A percentile compares a stretch with the other conserved stretches of the same genome.
Evolutionary conservation across 1,140 invertebrate genomes (phyloP).

Genomic region (Chymomyza costata): DNA sequence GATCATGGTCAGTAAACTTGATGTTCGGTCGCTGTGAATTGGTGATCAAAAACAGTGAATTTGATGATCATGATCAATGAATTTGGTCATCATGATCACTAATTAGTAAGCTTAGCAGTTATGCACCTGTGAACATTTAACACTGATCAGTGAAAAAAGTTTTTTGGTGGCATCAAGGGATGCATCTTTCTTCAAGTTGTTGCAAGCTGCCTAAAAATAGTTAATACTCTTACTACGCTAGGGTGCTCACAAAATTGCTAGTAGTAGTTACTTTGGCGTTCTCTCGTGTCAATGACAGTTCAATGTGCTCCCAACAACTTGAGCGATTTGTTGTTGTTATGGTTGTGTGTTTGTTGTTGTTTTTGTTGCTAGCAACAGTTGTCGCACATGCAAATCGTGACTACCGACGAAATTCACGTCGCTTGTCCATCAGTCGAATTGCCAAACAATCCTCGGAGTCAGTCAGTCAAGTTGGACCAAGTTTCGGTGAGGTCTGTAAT

Average conservation of each 20-base stretch:
- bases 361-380: constrained; percentile 52
- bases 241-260: constrained; percentile 29
- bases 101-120: too few relatives aligned
- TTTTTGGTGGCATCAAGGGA: too few relatives aligned
- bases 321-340: constrained; percentile 38
- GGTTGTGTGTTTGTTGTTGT: constrained; percentile 26
- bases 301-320: constrained; percentile 47
- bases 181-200: too few relatives aligned
- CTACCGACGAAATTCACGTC: constrained; percentile 17
- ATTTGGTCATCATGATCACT: too few relatives aligned
- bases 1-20: too few relatives aligned
- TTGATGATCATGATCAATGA: too few relatives aligned
- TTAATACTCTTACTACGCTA: too few relatives aligned
- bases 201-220: too few relatives aligned
- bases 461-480: constrained; percentile 24
- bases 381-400: constrained; percentile 74
- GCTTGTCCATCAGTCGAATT: constrained; percentile 47
- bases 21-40: too few relatives aligned
- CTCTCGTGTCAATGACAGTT: constrained; percentile 73
- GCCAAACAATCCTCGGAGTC: constrained; percentile 55
- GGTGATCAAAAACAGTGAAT: too few relatives aligned
- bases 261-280: constrained; percentile 33
- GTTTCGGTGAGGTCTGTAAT: constrained; percentile 35
- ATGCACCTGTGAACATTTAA: too few relatives aligned
- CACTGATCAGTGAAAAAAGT: too few relatives aligned